Base-by-base conservation (phyloP, 2,888 invertebrate genomes). In the Creontiades dilutus region DNA sequence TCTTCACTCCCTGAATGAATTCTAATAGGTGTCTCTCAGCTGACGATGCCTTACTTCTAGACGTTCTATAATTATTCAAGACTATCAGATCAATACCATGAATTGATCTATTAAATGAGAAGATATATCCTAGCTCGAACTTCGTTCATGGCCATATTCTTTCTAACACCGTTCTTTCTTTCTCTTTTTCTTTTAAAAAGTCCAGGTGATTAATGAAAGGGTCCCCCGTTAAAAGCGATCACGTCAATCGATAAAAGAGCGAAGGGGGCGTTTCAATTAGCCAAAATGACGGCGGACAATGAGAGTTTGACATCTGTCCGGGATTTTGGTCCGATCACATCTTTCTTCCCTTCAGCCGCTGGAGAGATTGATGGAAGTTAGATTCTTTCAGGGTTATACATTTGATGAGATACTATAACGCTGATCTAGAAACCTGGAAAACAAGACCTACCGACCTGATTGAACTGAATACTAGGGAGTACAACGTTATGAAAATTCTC, bases 201-300 rank as follows among this genome's bases (percentile, higher is more conserved):
- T 68, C 68, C 19, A 68, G 68, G 68, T 68, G 68, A 68, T 68
- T 68, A 68, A 68, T 68, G 68, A 68, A 68, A 68, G 68, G 68
- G 68, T 23, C 68, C 68, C 12, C 27, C 9, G 68, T 23, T 68
- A 68, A 68, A 68, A 68, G 68, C 68, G 68, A 68, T 68, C 68
- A 68, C 68, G 68, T 68, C 68, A 68, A 27, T 68, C 68, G 68
- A 68, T 68, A 68, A 68, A 68, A 23, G 68, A 27, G 27, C 27
- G 68, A 13, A 68, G 68, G 13, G 68, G 68, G 27, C 19, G 68
- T 68, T 68, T 68, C 68, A 68, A 68, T 68, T 68, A 68, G 68
- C 68, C 68, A 27, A 68, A 68, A 68, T 68, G 68, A 68, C 68
- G 68, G 27, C 23, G 68, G 68, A 68, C 68, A 68, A 68, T 68